These are phyloP conservation scores for Frieseomelitta varia DNA, from an alignment of 1,140 invertebrate species.

Conservation along the genomic window DNA sequence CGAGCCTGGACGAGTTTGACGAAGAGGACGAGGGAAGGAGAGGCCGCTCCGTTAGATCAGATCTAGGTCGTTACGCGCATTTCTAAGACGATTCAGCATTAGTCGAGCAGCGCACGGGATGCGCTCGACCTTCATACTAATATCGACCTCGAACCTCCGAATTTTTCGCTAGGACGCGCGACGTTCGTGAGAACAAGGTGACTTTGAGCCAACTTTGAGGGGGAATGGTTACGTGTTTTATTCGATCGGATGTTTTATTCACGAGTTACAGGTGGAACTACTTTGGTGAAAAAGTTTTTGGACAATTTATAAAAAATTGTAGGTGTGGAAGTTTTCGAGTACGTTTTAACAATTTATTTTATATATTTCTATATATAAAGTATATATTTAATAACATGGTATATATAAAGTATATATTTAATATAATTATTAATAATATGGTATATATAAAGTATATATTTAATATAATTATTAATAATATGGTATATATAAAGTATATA, in stretches of 20 bases:
- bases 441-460: no score
- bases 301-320: background rate
- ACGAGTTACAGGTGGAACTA: background rate
- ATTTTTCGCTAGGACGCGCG: background rate
- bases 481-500: no score
- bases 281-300: background rate
- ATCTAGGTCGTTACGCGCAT: constrained; percentile 63
- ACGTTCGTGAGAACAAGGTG: background rate
- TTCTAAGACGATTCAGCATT: constrained; percentile 47
- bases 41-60: constrained; percentile 65
- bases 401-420: no score
- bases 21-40: background rate
- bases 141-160: constrained; percentile 20
- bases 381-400: no score
- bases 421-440: no score
- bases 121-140: constrained; percentile 45
- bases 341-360: no score
- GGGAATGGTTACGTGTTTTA: background rate
- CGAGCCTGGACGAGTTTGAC: constrained; percentile 33
- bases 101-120: constrained; percentile 25
- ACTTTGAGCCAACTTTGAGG: background rate
- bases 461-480: no score
- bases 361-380: no score
- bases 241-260: background rate
- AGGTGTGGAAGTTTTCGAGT: no score